Evolutionary conservation across 1,140 invertebrate genomes (phyloP).

Genomic region (Hypothenemus hampei): DNA sequence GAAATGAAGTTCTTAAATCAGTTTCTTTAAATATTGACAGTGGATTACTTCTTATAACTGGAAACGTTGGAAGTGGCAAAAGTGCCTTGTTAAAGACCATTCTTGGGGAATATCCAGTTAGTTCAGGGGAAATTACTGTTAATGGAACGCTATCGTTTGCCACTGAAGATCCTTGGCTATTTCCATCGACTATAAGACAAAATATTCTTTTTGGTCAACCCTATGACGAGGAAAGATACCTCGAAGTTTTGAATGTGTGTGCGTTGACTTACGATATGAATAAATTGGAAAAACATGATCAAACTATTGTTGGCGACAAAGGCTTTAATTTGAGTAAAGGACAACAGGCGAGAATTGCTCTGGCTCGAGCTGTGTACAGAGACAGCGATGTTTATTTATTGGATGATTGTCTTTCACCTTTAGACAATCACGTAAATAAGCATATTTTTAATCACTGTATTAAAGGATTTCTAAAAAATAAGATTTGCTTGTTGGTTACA

Average conservation of each 20-base stretch:
- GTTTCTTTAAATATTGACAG: slow-evolving; percentile 52
- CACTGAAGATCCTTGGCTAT: slow-evolving; percentile 59
- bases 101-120: slow-evolving; percentile 69
- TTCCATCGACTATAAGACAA: slow-evolving; percentile 48
- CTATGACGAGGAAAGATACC: slow-evolving; percentile 52
- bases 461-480: slow-evolving; percentile 60
- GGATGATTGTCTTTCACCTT: slow-evolving; percentile 79
- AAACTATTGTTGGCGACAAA: slow-evolving; percentile 74
- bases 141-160: slow-evolving; percentile 57
- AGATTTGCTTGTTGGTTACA: slow-evolving; percentile 75
- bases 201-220: slow-evolving; percentile 60
- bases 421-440: slow-evolving; percentile 66
- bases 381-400: slow-evolving; percentile 75
- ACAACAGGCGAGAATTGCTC: slow-evolving; percentile 82
- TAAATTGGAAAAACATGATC: slow-evolving; percentile 62
- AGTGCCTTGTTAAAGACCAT: slow-evolving; percentile 78
- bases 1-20: slow-evolving; percentile 52
- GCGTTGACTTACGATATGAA: slow-evolving; percentile 65
- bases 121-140: slow-evolving; percentile 33
- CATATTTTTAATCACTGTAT: slow-evolving; percentile 68
- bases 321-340: slow-evolving; percentile 86
- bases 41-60: slow-evolving; percentile 60
- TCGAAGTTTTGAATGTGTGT: slow-evolving; percentile 59
- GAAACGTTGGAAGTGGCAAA: slow-evolving; percentile 68
- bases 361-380: slow-evolving; percentile 76